Evolutionary conservation across 1,140 invertebrate species (phyloP).

Genomic region (Xylocopa sonorina): DNA sequence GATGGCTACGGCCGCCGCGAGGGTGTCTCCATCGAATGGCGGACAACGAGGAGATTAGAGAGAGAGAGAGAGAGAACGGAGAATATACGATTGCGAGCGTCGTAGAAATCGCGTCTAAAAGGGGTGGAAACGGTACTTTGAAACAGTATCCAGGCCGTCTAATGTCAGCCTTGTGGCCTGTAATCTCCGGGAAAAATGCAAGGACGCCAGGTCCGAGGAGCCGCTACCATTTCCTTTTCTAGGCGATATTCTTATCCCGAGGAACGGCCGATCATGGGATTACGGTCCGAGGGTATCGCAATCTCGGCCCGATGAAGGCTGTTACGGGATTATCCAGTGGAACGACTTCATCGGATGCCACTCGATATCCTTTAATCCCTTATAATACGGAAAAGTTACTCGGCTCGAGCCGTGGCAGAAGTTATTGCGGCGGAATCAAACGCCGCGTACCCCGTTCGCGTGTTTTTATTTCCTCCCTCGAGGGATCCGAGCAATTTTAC

Average conservation of each 20-base stretch:
- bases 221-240: background rate
- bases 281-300: background rate
- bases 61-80: too few species aligned
- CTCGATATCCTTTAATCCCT: too few species aligned
- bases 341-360: too few species aligned
- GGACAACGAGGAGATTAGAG: too few species aligned
- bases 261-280: too few species aligned
- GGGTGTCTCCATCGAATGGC: conserved; percentile 55
- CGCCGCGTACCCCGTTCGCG: too few species aligned
- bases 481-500: background rate
- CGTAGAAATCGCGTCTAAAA: background rate
- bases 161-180: background rate
- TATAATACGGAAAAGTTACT: too few species aligned
- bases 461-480: background rate
- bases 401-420: too few species aligned
- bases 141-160: conserved; percentile 1
- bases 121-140: background rate
- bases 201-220: background rate
- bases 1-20: background rate
- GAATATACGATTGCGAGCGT: too few species aligned
- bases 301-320: too few species aligned
- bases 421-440: too few species aligned
- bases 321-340: too few species aligned
- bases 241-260: conserved; percentile 16
- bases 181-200: conserved; percentile 3